A percentile compares a stretch with the other conserved stretches of the same genome.
Conservation (phyloP, 2,797 vertebrate genomes). For the Liasis olivaceus region DNA sequence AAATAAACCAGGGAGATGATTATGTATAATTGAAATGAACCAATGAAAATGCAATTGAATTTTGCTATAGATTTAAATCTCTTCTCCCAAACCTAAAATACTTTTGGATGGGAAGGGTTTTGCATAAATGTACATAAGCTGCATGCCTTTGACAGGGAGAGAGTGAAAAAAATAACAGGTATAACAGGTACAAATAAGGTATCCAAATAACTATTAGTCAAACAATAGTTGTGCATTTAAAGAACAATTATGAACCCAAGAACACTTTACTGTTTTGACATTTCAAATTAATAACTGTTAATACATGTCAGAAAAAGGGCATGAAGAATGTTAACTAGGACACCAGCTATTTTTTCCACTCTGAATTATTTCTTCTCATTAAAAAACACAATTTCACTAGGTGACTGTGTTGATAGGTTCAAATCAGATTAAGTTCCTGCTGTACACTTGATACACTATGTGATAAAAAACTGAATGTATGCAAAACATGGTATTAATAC, state of each 20-base stretch:
- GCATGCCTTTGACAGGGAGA: neutral
- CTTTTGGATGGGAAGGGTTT: neutral
- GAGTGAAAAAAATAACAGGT: neutral
- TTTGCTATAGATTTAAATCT: neutral
- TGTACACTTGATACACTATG: conserved; percentile 6
- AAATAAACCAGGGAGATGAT: neutral
- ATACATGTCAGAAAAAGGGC: conserved; percentile 11
- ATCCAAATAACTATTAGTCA: conserved; percentile 30
- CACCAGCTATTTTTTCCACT: neutral
- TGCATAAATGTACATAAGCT: neutral
- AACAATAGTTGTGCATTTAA: conserved; percentile 16
- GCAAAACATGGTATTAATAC: conserved; percentile 10
- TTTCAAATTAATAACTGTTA: neutral
- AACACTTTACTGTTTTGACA: conserved; percentile 25
- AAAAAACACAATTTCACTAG: neutral
- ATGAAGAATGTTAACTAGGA: conserved; percentile 19
- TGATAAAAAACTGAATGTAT: conserved; percentile 25
- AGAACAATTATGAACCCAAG: conserved; percentile 37
- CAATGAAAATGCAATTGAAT: neutral
- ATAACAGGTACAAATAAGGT: neutral
- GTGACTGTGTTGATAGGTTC: neutral
- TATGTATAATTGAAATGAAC: neutral
- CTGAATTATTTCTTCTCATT: conserved; percentile 16
- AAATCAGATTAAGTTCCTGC: conserved; percentile 16
- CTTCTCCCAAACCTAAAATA: neutral